Conservation (phyloP, 1,140 invertebrate genomes). For the Cydia splendana region DNA sequence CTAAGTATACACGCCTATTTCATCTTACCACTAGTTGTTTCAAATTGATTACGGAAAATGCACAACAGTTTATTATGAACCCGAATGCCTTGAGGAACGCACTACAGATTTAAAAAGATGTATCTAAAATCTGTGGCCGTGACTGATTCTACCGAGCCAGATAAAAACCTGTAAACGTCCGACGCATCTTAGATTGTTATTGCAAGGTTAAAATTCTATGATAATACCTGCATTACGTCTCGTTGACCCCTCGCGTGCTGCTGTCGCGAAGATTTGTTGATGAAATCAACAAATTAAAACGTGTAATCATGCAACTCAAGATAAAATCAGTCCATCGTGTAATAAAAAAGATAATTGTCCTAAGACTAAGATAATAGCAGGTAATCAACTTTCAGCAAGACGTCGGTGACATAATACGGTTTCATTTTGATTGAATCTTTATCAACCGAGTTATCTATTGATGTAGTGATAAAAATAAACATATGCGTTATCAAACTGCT, state of each 20-base stretch:
- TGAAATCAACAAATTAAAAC: constrained; percentile 21
- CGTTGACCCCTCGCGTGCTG: constrained; percentile 9
- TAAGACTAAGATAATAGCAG: constrained; percentile 1
- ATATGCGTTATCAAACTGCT: background rate
- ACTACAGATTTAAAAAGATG: too few species aligned
- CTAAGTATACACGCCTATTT: too few species aligned
- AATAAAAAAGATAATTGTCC: constrained; percentile 9
- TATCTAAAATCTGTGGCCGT: too few species aligned
- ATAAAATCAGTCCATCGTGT: constrained; percentile 1
- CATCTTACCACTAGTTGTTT: too few species aligned
- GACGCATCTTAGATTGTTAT: background rate
- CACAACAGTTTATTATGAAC: too few species aligned
- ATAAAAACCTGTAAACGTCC: background rate
- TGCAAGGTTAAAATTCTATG: background rate
- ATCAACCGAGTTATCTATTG: background rate
- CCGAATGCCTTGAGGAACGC: too few species aligned
- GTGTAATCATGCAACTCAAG: constrained; percentile 18
- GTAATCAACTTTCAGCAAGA: background rate
- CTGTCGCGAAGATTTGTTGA: background rate
- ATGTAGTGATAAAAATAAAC: background rate
- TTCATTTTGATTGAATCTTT: constrained; percentile 11
- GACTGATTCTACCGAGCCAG: too few species aligned
- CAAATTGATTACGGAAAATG: too few species aligned
- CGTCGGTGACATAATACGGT: constrained; percentile 13
- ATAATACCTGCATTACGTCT: background rate